A percentile compares a stretch with the other conserved stretches of the same genome.
Evolutionary conservation across 2,797 vertebrate species (phyloP).

Genomic region (Rhinatrema bivittatum): DNA sequence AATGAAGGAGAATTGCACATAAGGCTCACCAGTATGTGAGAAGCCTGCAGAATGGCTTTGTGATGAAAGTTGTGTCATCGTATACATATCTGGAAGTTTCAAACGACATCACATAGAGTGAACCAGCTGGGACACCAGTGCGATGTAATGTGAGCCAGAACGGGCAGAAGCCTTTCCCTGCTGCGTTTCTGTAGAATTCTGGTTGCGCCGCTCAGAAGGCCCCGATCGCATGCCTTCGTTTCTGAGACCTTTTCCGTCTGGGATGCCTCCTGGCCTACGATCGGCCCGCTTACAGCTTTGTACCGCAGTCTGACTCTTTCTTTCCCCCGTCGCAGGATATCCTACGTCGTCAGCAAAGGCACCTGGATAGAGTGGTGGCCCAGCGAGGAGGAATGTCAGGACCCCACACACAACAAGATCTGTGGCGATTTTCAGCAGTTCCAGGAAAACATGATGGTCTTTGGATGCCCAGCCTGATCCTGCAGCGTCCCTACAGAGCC

Average conservation of each 20-base stretch:
- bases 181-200: background rate
- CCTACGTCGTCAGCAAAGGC: slow-evolving; percentile 34
- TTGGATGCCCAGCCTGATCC: slow-evolving; percentile 29
- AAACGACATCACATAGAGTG: too few species aligned
- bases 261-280: too few species aligned
- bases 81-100: too few species aligned
- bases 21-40: too few species aligned
- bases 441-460: slow-evolving; percentile 12
- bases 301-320: fast-evolving
- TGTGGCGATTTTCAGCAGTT: slow-evolving; percentile 21
- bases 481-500: fast-evolving
- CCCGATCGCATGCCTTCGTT: background rate
- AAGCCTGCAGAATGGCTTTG: too few species aligned
- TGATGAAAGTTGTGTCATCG: too few species aligned
- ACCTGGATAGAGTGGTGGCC: slow-evolving; percentile 42
- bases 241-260: background rate
- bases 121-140: too few species aligned
- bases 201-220: background rate
- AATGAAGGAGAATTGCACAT: too few species aligned
- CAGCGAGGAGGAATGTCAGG: slow-evolving; percentile 9
- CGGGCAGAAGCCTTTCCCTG: too few species aligned
- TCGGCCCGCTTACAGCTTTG: background rate
- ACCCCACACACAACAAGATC: background rate
- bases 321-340: slow-evolving; percentile 6
- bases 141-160: too few species aligned